Conservation (phyloP, 2,888 invertebrate species). For the Lasioglossum villosulum region DNA sequence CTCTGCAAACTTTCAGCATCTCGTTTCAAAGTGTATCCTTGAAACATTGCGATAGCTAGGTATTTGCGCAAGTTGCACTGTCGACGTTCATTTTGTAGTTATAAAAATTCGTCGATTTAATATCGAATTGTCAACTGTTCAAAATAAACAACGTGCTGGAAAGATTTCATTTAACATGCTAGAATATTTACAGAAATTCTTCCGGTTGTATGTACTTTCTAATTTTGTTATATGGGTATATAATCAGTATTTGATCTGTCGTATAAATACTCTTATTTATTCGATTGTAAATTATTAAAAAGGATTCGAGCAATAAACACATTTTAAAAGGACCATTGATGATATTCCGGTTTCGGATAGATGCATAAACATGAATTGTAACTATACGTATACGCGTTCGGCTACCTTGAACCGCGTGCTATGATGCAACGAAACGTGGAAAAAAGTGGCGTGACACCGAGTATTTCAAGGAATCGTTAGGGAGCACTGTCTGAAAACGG, state of each 20-base stretch:
- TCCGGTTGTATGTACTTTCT: neutral
- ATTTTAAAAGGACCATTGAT: neutral
- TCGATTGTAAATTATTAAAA: neutral
- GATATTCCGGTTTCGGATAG: neutral
- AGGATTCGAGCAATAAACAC: neutral
- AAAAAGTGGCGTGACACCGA: conserved; percentile 9
- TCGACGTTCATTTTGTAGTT: neutral
- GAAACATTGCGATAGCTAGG: neutral
- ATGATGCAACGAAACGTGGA: conserved; percentile 31
- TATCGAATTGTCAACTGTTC: neutral
- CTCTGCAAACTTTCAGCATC: neutral
- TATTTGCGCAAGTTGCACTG: neutral
- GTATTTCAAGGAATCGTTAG: neutral
- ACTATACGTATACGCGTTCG: neutral
- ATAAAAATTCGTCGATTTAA: neutral
- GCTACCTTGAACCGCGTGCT: conserved; percentile 56
- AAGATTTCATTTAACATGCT: too few species aligned
- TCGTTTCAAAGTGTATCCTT: neutral
- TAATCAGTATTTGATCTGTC: neutral
- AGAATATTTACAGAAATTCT: neutral
- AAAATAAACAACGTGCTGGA: neutral
- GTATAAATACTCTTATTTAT: neutral
- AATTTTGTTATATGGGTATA: neutral
- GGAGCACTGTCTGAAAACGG: neutral
- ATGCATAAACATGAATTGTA: conserved; percentile 36